A percentile compares a stretch with the other conserved stretches of the same genome.
Conservation (phyloP, 2,113 vertebrate species). For the Zeus faber region DNA sequence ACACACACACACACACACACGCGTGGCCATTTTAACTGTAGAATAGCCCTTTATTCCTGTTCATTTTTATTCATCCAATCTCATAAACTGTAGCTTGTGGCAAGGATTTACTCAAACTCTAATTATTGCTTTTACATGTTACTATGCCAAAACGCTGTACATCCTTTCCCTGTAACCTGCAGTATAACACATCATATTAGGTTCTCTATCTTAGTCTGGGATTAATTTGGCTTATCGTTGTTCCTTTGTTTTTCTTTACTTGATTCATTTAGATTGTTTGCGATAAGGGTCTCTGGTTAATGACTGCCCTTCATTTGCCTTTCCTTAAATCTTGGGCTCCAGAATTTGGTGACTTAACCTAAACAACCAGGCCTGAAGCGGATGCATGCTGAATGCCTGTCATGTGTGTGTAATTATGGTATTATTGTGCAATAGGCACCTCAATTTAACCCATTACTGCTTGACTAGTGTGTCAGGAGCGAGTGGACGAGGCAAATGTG, state of each 20-base stretch:
- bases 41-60: slow-evolving; percentile 27
- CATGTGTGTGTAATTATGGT: slow-evolving; percentile 55
- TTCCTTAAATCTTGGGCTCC: slow-evolving; percentile 31
- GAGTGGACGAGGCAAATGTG: slow-evolving; percentile 55
- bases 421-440: slow-evolving; percentile 55
- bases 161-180: slow-evolving; percentile 36
- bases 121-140: slow-evolving; percentile 53
- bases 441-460: slow-evolving; percentile 58
- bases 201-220: slow-evolving; percentile 33
- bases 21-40: slow-evolving; percentile 10
- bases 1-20: slow-evolving; percentile 20
- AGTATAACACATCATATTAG: slow-evolving; percentile 10
- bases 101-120: slow-evolving; percentile 52
- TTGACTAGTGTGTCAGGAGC: slow-evolving; percentile 47
- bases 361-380: slow-evolving; percentile 35
- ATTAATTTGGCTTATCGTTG: neutral
- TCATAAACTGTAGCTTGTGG: slow-evolving; percentile 51
- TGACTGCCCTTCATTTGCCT: slow-evolving; percentile 29
- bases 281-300: slow-evolving; percentile 42
- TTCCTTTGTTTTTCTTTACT: neutral
- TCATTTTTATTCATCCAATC: slow-evolving; percentile 33
- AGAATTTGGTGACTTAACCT: slow-evolving; percentile 29
- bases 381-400: slow-evolving; percentile 14
- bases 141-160: slow-evolving; percentile 32
- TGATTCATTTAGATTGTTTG: slow-evolving; percentile 53